Evolutionary conservation across 1,140 invertebrate species (phyloP).

Genomic region (Drosophila watanabei): DNA sequence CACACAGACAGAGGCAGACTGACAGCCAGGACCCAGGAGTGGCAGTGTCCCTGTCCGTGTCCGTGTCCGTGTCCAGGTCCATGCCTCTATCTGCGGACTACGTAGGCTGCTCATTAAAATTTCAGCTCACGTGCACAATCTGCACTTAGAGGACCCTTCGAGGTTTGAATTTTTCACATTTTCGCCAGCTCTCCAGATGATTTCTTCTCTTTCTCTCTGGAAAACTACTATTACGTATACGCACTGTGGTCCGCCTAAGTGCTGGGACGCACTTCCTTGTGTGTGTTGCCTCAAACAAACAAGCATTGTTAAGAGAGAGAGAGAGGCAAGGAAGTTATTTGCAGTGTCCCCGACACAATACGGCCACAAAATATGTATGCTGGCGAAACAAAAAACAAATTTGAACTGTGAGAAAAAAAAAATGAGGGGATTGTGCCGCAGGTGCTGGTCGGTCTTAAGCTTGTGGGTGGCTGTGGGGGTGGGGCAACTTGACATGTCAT

Average conservation of each 20-base stretch:
- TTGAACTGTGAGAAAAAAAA: constrained; percentile 54
- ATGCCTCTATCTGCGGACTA: constrained; percentile 44
- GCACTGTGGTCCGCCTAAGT: constrained; percentile 49
- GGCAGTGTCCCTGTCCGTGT: constrained; percentile 24
- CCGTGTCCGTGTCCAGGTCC: constrained; percentile 20
- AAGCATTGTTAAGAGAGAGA: constrained; percentile 61
- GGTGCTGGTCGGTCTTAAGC: constrained; percentile 26
- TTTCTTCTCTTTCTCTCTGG: constrained; percentile 25
- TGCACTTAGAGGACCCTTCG: constrained; percentile 79
- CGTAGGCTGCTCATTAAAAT: constrained; percentile 70
- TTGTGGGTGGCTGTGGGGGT: constrained; percentile 29
- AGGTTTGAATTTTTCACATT: constrained; percentile 82
- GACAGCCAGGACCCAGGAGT: constrained; percentile 54
- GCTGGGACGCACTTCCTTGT: constrained; percentile 57
- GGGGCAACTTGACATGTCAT: constrained; percentile 78
- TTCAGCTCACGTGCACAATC: constrained; percentile 78
- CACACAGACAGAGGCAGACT: neutral
- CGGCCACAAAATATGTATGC: constrained; percentile 42
- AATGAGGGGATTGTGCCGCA: constrained; percentile 16
- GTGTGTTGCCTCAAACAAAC: constrained; percentile 55
- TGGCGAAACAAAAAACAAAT: constrained; percentile 56
- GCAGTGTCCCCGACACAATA: constrained; percentile 51
- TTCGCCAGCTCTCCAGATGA: constrained; percentile 57
- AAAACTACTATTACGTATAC: constrained; percentile 40
- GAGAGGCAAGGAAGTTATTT: constrained; percentile 62